Evolutionary conservation across 37 sponge, comb jelly and placozoan genomes (phyloP).

Genomic region (Aplysina aerophoba): DNA sequence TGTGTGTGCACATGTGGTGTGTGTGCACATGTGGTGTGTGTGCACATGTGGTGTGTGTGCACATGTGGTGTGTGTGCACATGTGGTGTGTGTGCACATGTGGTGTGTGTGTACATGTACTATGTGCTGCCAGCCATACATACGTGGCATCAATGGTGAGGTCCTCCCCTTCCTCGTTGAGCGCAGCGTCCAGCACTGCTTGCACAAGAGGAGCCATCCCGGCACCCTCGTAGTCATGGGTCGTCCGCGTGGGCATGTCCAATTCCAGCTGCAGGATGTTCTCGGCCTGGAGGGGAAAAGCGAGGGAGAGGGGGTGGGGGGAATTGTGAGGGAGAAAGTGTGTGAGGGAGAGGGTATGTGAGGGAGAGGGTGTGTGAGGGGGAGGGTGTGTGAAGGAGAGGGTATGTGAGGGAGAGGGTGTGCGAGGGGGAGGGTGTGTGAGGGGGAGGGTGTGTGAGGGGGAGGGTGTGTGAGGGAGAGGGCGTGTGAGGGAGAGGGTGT

Average conservation of each 20-base stretch:
- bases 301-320: background rate
- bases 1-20: too few species aligned
- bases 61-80: too few species aligned
- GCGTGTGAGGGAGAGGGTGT: background rate
- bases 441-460: too few species aligned
- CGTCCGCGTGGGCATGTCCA: conserved; percentile 93
- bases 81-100: background rate
- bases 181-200: conserved; percentile 87
- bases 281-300: conserved; percentile 53
- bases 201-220: conserved; percentile 72
- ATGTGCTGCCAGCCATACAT: conserved; percentile 15
- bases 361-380: too few species aligned
- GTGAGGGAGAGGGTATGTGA: too few species aligned
- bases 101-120: background rate
- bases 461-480: too few species aligned
- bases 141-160: conserved; percentile 83
- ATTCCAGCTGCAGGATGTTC: conserved; percentile 83
- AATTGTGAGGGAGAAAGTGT: too few species aligned
- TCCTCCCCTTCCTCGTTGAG: conserved; percentile 87
- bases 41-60: too few species aligned
- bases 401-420: too few species aligned
- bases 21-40: too few species aligned
- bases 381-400: too few species aligned
- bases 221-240: conserved; percentile 93
- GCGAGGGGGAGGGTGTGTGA: too few species aligned